These are phyloP conservation scores for Drosophila rhopaloa DNA, from an alignment of 1,140 invertebrate species.

Conservation along the genomic window DNA sequence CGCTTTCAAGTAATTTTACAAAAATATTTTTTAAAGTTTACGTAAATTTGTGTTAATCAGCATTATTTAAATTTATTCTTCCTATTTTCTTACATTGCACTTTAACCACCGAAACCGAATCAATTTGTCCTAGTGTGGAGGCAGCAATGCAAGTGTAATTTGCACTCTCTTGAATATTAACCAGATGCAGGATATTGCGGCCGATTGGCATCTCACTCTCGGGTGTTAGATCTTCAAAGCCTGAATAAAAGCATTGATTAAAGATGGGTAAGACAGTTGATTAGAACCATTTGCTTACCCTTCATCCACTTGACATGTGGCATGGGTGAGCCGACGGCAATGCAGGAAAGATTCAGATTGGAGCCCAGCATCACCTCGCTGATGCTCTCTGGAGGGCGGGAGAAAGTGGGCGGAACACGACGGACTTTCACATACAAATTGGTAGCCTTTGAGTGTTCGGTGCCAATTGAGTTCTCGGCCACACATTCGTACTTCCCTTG, in stretches of 20 bases:
- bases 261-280: neutral
- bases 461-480: conserved; percentile 95
- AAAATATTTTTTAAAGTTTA: no score
- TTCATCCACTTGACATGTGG: conserved; percentile 98
- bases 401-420: conserved; percentile 96
- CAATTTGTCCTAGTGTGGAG: conserved; percentile 96
- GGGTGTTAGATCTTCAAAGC: conserved; percentile 91
- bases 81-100: conserved; percentile 93
- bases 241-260: conserved; percentile 52
- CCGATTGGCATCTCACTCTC: conserved; percentile 94
- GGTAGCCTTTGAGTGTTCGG: conserved; percentile 95
- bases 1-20: no score
- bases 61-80: no score
- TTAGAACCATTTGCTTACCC: conserved; percentile 84
- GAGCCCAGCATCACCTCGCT: conserved; percentile 96
- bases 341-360: conserved; percentile 96
- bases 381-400: conserved; percentile 92
- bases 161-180: conserved; percentile 94
- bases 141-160: conserved; percentile 99
- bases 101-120: conserved; percentile 93
- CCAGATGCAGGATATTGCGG: conserved; percentile 93
- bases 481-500: conserved; percentile 97
- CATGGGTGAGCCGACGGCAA: conserved; percentile 98
- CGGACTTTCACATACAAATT: conserved; percentile 98
- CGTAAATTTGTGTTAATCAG: no score